Evolutionary conservation across 2,113 vertebrate genomes (phyloP), one percentile per base, ranked within the genome.

Genomic region (Rhodinocichla rosea): DNA sequence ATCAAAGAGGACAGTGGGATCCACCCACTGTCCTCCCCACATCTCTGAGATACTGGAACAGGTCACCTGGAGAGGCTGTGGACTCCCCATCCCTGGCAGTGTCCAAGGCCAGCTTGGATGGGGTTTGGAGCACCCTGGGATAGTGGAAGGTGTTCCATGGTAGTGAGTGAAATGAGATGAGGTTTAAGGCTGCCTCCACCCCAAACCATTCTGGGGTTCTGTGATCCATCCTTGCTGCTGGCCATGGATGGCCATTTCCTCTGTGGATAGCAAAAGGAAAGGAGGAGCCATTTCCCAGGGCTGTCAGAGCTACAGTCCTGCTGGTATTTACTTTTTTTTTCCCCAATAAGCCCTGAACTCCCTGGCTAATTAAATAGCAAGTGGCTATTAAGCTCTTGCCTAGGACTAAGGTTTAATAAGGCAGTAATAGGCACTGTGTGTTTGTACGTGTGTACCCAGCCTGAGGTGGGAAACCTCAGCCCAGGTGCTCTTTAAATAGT

Each of bases 321-420:
- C 35, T 42, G 69, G 21, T 47, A 37, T 81, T 81, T 70, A 16
- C 8, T 33, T 63, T 40, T 50, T 50, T 28, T 20, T 5, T 0
- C 26, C n/a, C 56, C 53, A 40, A 9, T 69, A 70, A 91, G 33
- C 59, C 87, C 64, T 81, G 75, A 88, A 85, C 50, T 87, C 79
- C 67, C 83, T 49, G 92, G 83, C 92, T 97, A 97, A 98, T 98
- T 97, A 94, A 95, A 92, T 76, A 87, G 83, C 83, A 82, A 93
- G 91, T 93, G 94, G 94, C 96, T 95, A 57, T 97, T 97, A 97
- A 97, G 95, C 87, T 65, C 78, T 65, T 93, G 83, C 88, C 93
- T 95, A 91, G 47, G 86, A 94, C 80, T 44, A 62, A 91, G 95
- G 95, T 87, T 97, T 97, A 94, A 97, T 96, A 94, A 97, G 95